These are phyloP conservation scores for Gambusia affinis DNA, from an alignment of 2,113 vertebrate species.

Conservation along the genomic window DNA sequence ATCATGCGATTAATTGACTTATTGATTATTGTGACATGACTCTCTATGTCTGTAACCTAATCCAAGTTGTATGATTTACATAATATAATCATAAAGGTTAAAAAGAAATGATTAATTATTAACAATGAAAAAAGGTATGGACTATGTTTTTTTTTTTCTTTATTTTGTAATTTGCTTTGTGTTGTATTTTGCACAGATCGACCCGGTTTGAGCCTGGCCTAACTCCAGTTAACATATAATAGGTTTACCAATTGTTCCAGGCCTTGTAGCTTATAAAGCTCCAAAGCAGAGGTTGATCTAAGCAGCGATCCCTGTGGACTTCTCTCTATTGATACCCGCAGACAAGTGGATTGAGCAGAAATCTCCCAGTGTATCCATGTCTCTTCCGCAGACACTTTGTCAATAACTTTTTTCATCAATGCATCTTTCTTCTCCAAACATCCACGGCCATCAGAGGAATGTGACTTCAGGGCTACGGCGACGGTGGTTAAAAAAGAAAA, in stretches of 20 bases:
- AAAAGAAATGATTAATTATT: too few relatives aligned
- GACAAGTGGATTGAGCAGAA: slow-evolving; percentile 58
- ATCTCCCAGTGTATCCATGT: slow-evolving; percentile 39
- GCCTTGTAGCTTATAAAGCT: slow-evolving; percentile 24
- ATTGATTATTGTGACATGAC: too few relatives aligned
- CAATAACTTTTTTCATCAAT: slow-evolving; percentile 43
- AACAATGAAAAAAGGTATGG: too few relatives aligned
- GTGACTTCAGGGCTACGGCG: background rate
- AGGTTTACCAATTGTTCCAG: slow-evolving; percentile 26
- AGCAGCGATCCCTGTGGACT: slow-evolving; percentile 44
- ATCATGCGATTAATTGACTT: too few relatives aligned
- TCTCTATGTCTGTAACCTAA: too few relatives aligned
- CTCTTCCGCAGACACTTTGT: slow-evolving; percentile 50
- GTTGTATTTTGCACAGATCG: slow-evolving; percentile 14
- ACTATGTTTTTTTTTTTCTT: background rate
- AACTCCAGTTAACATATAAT: slow-evolving; percentile 8
- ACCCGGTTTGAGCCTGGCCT: slow-evolving; percentile 15
- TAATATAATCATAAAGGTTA: too few relatives aligned
- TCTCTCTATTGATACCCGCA: slow-evolving; percentile 50
- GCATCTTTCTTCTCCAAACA: slow-evolving; percentile 43
- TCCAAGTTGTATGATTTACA: too few relatives aligned
- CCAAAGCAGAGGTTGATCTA: slow-evolving; percentile 35
- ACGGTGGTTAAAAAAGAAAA: background rate
- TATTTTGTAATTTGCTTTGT: slow-evolving; percentile 3
- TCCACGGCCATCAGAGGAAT: slow-evolving; percentile 6